Conservation (phyloP, 1,140 invertebrate species). For the Achatina immaculata region DNA sequence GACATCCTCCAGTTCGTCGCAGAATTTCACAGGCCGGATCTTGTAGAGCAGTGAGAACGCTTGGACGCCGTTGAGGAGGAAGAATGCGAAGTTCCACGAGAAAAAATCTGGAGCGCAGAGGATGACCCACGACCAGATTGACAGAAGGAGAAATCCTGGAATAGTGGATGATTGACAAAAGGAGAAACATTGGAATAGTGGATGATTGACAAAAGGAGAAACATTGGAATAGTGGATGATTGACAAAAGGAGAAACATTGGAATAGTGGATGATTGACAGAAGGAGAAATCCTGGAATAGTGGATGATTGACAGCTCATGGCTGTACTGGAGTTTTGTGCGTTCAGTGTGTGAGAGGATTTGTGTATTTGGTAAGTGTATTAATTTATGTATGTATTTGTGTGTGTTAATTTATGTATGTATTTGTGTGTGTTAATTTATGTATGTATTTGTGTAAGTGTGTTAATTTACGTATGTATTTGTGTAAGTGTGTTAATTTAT, state of each 20-base stretch:
- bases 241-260: constrained; percentile 80
- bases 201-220: constrained; percentile 74
- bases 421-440: neutral
- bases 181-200: constrained; percentile 78
- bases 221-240: constrained; percentile 74
- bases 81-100: constrained; percentile 89
- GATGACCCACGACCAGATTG: constrained; percentile 90
- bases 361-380: too few species aligned
- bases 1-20: constrained; percentile 86
- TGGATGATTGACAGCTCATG: neutral
- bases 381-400: too few species aligned
- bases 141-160: constrained; percentile 84
- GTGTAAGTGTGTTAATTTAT: neutral
- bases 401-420: neutral
- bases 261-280: constrained; percentile 75
- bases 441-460: neutral
- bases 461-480: neutral
- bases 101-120: constrained; percentile 90
- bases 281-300: constrained; percentile 80
- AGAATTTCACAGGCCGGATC: constrained; percentile 87
- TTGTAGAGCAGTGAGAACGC: constrained; percentile 85
- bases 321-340: too few species aligned
- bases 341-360: too few species aligned
- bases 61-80: constrained; percentile 86
- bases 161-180: constrained; percentile 59